These are phyloP conservation scores for Cecropterus lyciades DNA, from an alignment of 1,140 invertebrate species.

Conservation along the genomic window DNA sequence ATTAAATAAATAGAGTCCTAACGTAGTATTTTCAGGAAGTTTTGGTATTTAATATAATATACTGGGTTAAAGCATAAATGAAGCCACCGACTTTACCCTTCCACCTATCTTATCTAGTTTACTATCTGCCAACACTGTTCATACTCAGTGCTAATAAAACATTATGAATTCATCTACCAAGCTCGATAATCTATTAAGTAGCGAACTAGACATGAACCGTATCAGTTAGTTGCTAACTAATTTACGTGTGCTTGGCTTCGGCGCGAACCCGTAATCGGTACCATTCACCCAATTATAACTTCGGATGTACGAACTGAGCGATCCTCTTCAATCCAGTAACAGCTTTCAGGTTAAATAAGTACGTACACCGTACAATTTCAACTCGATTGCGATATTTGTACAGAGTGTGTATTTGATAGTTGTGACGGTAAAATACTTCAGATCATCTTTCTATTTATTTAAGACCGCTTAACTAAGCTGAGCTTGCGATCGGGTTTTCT, in stretches of 20 bases:
- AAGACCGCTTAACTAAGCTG: too few species aligned
- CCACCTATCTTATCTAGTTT: slow-evolving; percentile 1
- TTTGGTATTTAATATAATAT: too few species aligned
- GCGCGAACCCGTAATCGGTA: slow-evolving; percentile 23
- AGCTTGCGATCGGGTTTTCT: too few species aligned
- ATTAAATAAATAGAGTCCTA: too few species aligned
- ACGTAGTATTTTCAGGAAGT: too few species aligned
- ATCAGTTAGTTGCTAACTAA: slow-evolving; percentile 30
- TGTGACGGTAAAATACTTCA: too few species aligned
- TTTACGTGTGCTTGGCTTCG: slow-evolving; percentile 19
- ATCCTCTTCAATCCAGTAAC: slow-evolving; percentile 12
- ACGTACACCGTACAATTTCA: not conserved
- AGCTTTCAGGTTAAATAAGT: slow-evolving; percentile 12
- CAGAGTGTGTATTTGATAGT: too few species aligned
- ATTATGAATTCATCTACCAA: slow-evolving; percentile 22
- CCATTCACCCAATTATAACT: slow-evolving; percentile 29
- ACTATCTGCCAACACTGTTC: not conserved
- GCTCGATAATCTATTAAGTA: slow-evolving; percentile 31
- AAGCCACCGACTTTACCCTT: not conserved
- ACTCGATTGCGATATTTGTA: not conserved
- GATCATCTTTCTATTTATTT: too few species aligned
- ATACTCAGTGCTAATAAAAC: not conserved
- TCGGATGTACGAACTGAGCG: slow-evolving; percentile 16
- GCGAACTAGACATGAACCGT: slow-evolving; percentile 17
- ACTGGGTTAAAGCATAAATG: too few species aligned